Evolutionary conservation across 2,113 vertebrate species (phyloP), one percentile per base, ranked within the genome.

Genomic region (Rhipidura dahli): DNA sequence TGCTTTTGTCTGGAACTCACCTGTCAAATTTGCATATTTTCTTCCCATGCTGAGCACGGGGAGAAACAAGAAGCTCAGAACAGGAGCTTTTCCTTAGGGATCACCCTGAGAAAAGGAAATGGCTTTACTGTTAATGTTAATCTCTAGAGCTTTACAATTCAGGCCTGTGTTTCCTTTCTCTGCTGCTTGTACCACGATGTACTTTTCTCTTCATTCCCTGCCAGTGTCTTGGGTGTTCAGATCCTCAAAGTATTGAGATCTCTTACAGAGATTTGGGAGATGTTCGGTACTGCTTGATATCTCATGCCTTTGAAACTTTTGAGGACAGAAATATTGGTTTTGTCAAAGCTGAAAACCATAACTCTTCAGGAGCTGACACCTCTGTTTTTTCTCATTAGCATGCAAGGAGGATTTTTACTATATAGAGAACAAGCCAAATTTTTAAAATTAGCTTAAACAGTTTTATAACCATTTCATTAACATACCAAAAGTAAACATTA

Each of bases 211-310:
- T 4, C 40, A 26, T 22, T 83, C 21, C 0, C 42, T 69, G 13
- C 15, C 24, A 23, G 37, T 53, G 75, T 44, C 61, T 47, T 42
- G 30, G 11, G 20, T 91, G 57, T 56, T 37, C 28, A 53, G 49
- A 26, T 57, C 37, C 54, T 76, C 82, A 77, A 40, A 54, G 60
- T n/a, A 39, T 7, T 73, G 21, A 39, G 2, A 2, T 63, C n/a
- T 21, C 64, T 92, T 45, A 5, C 50, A 33, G 64, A 50, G 42
- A 13, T 49, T 16, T n/a, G 45, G 28, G 51, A 64, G 40, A 14
- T 0, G 0, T 69, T 40, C 22, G 12, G 13, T n/a, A 1, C 44
- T 42, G 13, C 44, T 61, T 42, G 18, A 6, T 12, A 15, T 30
- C 65, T 71, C 28, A 45, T 78, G 42, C n/a, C 57, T 91, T 49